These are phyloP conservation scores for Sibirionetta formosa DNA, from an alignment of 2,797 vertebrate species.

Conservation along the genomic window DNA sequence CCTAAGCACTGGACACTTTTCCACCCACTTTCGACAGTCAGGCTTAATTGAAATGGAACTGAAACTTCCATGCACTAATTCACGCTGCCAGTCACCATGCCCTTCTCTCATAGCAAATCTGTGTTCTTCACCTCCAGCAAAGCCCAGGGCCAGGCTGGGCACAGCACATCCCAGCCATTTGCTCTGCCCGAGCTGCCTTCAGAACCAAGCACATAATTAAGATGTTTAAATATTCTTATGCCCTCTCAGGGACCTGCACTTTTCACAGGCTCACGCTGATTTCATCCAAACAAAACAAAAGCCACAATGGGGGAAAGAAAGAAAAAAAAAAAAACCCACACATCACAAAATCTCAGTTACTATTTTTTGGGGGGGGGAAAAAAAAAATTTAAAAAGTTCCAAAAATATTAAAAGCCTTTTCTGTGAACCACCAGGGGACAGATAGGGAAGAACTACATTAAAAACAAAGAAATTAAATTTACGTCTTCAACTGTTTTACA, in stretches of 20 bases:
- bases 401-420: background rate
- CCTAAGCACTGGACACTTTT: background rate
- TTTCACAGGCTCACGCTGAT: background rate
- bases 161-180: background rate
- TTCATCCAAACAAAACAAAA: background rate
- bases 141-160: accelerated
- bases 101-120: background rate
- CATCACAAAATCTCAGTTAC: background rate
- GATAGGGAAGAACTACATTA: background rate
- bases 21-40: background rate
- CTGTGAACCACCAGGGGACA: background rate
- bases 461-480: background rate
- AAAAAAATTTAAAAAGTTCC: background rate
- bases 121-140: background rate
- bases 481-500: background rate
- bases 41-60: accelerated
- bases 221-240: background rate
- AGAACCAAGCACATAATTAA: accelerated
- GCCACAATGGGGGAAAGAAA: background rate
- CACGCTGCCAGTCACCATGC: accelerated
- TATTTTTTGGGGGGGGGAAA: background rate
- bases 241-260: background rate
- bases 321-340: background rate
- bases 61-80: accelerated
- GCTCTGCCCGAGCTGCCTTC: accelerated